Base-by-base conservation (phyloP, 2,888 invertebrate species). In the Tanytarsus gracilentus region DNA sequence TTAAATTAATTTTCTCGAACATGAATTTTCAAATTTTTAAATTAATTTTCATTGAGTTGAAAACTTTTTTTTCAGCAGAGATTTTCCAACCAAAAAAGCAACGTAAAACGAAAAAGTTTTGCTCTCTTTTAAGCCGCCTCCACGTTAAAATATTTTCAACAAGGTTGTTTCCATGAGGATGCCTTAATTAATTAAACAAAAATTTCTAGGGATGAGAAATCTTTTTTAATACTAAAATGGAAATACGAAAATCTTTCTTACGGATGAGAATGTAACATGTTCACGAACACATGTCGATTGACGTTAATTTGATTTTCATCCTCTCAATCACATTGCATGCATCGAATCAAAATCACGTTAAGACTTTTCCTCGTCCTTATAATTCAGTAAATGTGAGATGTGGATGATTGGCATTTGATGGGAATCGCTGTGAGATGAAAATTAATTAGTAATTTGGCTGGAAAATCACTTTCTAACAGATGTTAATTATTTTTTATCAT, bases 151-250 rank as follows among this genome's bases (percentile, higher is more conserved):
- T 33, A 33, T 23, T n/a, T 23, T 44, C 21, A 44, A n/a, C 44
- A 18, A 36, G 36, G 14, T 36, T 36, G 9, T 50, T 51, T 51
- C 51, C 51, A 51, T 18, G 16, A 27, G 51, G 21, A 29, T 51
- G 30, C 51, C 7, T 30, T 51, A 51, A 51, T 51, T 51, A 51
- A 51, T 51, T 51, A 51, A 51, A 51, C 30, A 29, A 29, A 29
- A 30, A 51, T 51, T 51, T 29, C 11, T 9, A 44, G 16, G 18
- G 4, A 18, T 40, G 30, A 40, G 44, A 14, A 39, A 36, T 36
- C 16, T 36, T 36, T 36, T 14, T 36, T 36, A 36, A n/a, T 4
- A 36, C 16, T 36, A 16, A 36, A 16, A 7, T 36, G n/a, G 14
- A n/a, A 14, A 14, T 16, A 36, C 16, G 14, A n/a, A n/a, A n/a